Percentiles rank a stretch among this genome's conserved stretches.
Evolutionary conservation across 2,888 invertebrate species (phyloP).

Genomic region (Hydropsyche betteni): DNA sequence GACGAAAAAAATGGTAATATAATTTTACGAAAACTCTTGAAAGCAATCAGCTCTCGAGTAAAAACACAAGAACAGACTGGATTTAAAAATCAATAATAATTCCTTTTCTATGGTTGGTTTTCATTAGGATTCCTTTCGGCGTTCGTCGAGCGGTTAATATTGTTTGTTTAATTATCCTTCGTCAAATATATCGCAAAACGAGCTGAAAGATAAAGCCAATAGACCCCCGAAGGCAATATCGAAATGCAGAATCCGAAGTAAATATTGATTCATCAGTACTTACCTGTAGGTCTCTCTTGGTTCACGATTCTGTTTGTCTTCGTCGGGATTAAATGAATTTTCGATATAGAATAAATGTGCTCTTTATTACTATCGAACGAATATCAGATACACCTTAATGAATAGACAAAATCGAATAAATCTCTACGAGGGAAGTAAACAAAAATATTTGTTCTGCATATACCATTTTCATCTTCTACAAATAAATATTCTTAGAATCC

Average conservation of each 20-base stretch:
- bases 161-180: slow-evolving; percentile 45
- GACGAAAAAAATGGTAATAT: background rate
- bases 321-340: slow-evolving; percentile 6
- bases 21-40: background rate
- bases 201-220: slow-evolving; percentile 1
- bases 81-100: slow-evolving; percentile 23
- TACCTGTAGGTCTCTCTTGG: slow-evolving; percentile 1
- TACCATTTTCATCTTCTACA: too few relatives aligned
- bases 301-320: slow-evolving; percentile 35
- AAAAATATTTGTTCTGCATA: too few relatives aligned
- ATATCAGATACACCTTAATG: too few relatives aligned
- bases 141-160: slow-evolving; percentile 36
- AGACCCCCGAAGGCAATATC: slow-evolving; percentile 15
- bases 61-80: background rate
- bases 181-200: background rate
- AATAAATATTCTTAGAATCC: too few relatives aligned
- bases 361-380: too few relatives aligned
- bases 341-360: background rate
- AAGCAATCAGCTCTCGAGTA: too few relatives aligned
- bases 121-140: slow-evolving; percentile 28
- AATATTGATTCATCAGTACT: slow-evolving; percentile 32
- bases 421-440: too few relatives aligned
- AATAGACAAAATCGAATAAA: too few relatives aligned
- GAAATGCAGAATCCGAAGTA: slow-evolving; percentile 32
- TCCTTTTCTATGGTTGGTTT: slow-evolving; percentile 16